A percentile compares a stretch with the other conserved stretches of the same genome.
Evolutionary conservation across 2,888 invertebrate species (phyloP).

Genomic region (Ichneumon xanthorius): DNA sequence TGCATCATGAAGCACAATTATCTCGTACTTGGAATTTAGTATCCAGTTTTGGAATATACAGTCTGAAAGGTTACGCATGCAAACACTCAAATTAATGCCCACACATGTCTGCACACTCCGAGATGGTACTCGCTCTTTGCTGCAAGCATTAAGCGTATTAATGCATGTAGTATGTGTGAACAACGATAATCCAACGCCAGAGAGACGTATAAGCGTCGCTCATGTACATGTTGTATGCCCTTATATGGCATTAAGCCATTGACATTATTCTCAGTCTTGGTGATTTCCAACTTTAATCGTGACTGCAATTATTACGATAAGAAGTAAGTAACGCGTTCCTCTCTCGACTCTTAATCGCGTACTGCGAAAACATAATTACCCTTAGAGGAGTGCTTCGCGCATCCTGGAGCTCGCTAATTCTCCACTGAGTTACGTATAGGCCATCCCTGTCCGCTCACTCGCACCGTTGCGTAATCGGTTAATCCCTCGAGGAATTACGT

Average conservation of each 20-base stretch:
- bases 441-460: conserved; percentile 14
- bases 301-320: conserved; percentile 8
- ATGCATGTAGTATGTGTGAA: not conserved
- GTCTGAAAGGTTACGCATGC: not conserved
- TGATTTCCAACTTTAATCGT: not conserved
- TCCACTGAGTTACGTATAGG: conserved; percentile 38
- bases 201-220: too few species aligned
- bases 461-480: conserved; percentile 43
- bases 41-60: not conserved
- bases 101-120: not conserved
- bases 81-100: not conserved
- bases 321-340: conserved; percentile 14
- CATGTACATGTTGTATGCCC: too few species aligned
- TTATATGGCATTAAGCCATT: too few species aligned
- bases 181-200: not conserved
- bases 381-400: conserved; percentile 29
- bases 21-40: not conserved
- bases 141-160: not conserved
- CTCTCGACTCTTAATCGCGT: conserved; percentile 34
- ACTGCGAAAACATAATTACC: conserved; percentile 42
- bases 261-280: too few species aligned
- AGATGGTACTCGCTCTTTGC: not conserved
- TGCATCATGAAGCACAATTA: too few species aligned
- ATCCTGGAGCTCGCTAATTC: conserved; percentile 48
- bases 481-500: conserved; percentile 48